Conservation (phyloP, 2,113 vertebrate species). For the Aleadryas rufinucha region DNA sequence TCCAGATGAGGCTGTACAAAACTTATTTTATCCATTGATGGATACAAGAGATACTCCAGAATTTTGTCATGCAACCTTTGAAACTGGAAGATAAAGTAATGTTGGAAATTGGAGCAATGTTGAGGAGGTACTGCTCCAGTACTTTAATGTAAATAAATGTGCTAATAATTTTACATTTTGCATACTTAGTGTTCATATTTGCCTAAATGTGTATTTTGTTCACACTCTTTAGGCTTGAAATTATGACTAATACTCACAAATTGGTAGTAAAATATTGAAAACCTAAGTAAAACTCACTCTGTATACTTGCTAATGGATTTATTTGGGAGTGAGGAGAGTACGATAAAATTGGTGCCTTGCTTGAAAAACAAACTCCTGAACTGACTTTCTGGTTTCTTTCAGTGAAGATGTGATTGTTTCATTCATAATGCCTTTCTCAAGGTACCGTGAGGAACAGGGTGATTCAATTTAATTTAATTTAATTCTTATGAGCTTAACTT, state of each 20-base stretch:
- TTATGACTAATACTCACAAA: neutral
- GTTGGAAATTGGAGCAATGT: neutral
- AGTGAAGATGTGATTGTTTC: neutral
- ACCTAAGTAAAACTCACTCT: neutral
- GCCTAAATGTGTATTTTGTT: neutral
- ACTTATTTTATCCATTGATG: neutral
- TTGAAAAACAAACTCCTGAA: neutral
- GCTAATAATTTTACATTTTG: neutral
- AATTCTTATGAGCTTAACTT: neutral
- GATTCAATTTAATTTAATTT: neutral
- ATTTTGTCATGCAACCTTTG: neutral
- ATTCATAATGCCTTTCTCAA: neutral
- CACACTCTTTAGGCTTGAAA: neutral
- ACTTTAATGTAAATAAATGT: neutral
- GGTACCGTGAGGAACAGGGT: rapidly evolving
- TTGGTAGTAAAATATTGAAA: neutral
- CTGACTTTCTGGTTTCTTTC: neutral
- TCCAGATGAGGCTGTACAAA: neutral
- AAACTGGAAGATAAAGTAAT: neutral
- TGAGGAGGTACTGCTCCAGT: neutral
- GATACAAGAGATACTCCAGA: neutral
- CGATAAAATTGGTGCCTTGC: neutral
- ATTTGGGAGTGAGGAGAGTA: neutral
- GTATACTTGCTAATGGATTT: neutral
- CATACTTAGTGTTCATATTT: neutral